Evolutionary conservation across 2,113 vertebrate species (phyloP).

Genomic region (Chaetodon trifascialis): DNA sequence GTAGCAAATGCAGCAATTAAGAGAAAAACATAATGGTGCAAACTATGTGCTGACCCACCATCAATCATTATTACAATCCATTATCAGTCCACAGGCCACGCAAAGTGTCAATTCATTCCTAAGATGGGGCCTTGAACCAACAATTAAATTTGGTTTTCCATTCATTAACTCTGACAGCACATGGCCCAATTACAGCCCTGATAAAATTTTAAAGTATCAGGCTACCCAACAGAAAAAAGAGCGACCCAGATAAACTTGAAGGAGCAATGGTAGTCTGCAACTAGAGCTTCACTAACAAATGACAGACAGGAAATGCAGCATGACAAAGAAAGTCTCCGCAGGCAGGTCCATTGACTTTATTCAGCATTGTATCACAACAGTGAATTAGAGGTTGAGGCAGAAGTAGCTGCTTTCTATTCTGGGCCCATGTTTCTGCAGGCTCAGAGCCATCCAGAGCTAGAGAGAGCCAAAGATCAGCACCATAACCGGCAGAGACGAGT

Average conservation of each 20-base stretch:
- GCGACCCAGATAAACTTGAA: slow-evolving; percentile 49
- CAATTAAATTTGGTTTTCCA: slow-evolving; percentile 17
- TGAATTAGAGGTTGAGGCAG: slow-evolving; percentile 44
- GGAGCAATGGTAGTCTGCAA: slow-evolving; percentile 37
- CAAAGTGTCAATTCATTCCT: slow-evolving; percentile 12
- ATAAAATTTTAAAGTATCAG: slow-evolving; percentile 12
- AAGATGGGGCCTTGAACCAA: background rate
- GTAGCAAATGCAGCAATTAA: background rate
- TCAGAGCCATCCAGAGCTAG: slow-evolving; percentile 32
- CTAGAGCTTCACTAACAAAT: slow-evolving; percentile 66
- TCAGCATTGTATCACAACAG: slow-evolving; percentile 34
- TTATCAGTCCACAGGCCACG: slow-evolving; percentile 9
- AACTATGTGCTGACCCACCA: background rate
- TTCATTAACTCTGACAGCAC: slow-evolving; percentile 23
- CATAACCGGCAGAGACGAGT: slow-evolving; percentile 47
- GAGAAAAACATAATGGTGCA: background rate
- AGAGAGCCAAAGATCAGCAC: slow-evolving; percentile 55
- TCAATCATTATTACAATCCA: slow-evolving; percentile 7
- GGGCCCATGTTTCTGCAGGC: slow-evolving; percentile 53
- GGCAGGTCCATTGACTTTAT: slow-evolving; percentile 61
- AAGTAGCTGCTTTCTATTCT: slow-evolving; percentile 65
- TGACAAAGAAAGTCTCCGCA: slow-evolving; percentile 55
- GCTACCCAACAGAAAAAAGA: slow-evolving; percentile 24
- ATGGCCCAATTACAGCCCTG: slow-evolving; percentile 24
- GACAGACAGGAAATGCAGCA: slow-evolving; percentile 33